Conservation (phyloP, 23 tunicate species). For the Halocynthia aurantium region DNA sequence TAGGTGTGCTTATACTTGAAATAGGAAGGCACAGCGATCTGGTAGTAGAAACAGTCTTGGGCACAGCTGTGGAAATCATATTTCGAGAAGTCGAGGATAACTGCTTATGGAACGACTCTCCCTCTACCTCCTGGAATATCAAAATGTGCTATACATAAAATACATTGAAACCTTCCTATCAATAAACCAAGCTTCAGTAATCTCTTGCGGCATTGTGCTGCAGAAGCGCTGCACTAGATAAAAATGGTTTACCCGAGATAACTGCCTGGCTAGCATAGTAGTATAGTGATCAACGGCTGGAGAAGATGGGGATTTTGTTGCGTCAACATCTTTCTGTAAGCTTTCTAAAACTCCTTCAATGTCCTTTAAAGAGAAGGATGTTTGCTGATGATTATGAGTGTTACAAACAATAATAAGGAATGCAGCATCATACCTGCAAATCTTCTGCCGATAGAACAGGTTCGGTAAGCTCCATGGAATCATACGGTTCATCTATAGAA, state of each 20-base stretch:
- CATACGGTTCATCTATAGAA: too few relatives aligned
- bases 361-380: background rate
- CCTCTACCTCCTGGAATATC: constrained; percentile 22
- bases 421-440: background rate
- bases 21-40: too few relatives aligned
- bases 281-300: constrained; percentile 25
- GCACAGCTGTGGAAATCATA: background rate
- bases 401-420: too few relatives aligned
- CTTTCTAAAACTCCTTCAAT: constrained; percentile 77
- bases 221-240: background rate
- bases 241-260: constrained; percentile 13
- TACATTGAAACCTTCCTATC: background rate
- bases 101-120: constrained; percentile 10
- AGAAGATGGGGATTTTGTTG: constrained; percentile 14
- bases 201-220: background rate
- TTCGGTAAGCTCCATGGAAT: too few relatives aligned
- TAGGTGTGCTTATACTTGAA: too few relatives aligned
- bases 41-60: background rate
- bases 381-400: too few relatives aligned
- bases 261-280: constrained; percentile 14
- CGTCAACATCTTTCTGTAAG: constrained; percentile 43
- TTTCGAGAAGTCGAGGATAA: background rate
- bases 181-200: background rate
- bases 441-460: constrained; percentile 17
- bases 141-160: background rate